Base-by-base conservation (phyloP, 2,888 invertebrate species). In the Heliconius charithonia region DNA sequence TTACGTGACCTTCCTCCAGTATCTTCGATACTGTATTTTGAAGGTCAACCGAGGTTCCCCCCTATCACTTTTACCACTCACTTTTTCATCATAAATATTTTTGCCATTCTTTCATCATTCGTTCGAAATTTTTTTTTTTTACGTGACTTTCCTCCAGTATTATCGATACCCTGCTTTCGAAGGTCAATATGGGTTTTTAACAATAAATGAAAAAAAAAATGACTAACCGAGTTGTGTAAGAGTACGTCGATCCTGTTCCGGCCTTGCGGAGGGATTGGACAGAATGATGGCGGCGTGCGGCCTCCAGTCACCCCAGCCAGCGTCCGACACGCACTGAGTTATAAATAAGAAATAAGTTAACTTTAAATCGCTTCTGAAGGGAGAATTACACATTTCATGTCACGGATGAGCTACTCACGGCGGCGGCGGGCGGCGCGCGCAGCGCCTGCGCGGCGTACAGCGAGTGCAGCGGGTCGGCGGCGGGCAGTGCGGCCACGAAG, bases 241-340 rank as follows among this genome's bases (percentile, higher is more conserved):
- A 12, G 97, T 97, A 87, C 97, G 96, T 16, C 96, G 96, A 93
- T 98, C 97, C 78, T 97, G 95, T 84, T 98, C 98, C 1, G 97
- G 97, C 81, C 96, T 96, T 83, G 96, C 95, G 19, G 97, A 96
- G 22, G 97, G 96, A 92, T 98, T 98, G 81, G 99, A 97, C 76
- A 99, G 96, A 85, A 99, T 97, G 96, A 99, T 98, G 80, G 99
- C 99, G 78, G 99, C 96, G 95, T 99, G 99, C 32, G 99, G 98
- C 81, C 98, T 96, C 99, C 99, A 99, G 93, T 99, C 99, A 77
- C 97, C 97, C 97, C 97, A 97, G 84, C 96, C 96, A 85, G 96
- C 96, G 88, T 97, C 97, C 56, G 96, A 89, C 83, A 96, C 96
- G 86, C 96, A 95, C 97, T 97, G 89, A 45, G 45, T 13, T 27